Conservation (phyloP, 1,140 invertebrate species). For the Choristoneura fumiferana region DNA sequence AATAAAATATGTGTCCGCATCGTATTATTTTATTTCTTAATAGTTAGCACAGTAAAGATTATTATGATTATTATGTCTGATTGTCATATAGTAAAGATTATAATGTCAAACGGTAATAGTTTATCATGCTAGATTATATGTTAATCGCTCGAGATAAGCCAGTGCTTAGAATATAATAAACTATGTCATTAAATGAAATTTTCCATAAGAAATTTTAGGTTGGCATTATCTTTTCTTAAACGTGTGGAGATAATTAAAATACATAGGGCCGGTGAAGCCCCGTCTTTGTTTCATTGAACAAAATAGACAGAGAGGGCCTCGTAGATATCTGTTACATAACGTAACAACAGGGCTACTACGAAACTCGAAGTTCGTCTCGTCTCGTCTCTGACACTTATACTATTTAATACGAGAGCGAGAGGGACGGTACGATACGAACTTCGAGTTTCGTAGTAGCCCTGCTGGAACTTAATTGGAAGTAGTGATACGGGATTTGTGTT, state of each 20-base stretch:
- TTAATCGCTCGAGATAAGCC: conserved; percentile 13
- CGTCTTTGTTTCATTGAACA: background rate
- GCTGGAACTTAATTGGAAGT: no score
- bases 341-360: no score
- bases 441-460: no score
- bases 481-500: no score
- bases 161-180: background rate
- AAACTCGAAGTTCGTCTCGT: no score
- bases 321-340: background rate
- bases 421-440: no score
- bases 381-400: no score
- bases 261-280: background rate
- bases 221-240: background rate
- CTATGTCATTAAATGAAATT: background rate
- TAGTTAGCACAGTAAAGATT: background rate
- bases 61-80: background rate
- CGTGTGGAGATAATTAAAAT: background rate
- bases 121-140: conserved; percentile 9
- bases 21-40: background rate
- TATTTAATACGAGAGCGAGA: no score
- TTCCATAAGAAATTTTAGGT: conserved; percentile 1
- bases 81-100: background rate
- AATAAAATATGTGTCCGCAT: background rate
- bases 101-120: background rate
- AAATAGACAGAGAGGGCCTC: background rate